These are phyloP conservation scores for Microplitis manilae DNA, from an alignment of 2,888 invertebrate genomes.

Conservation along the genomic window DNA sequence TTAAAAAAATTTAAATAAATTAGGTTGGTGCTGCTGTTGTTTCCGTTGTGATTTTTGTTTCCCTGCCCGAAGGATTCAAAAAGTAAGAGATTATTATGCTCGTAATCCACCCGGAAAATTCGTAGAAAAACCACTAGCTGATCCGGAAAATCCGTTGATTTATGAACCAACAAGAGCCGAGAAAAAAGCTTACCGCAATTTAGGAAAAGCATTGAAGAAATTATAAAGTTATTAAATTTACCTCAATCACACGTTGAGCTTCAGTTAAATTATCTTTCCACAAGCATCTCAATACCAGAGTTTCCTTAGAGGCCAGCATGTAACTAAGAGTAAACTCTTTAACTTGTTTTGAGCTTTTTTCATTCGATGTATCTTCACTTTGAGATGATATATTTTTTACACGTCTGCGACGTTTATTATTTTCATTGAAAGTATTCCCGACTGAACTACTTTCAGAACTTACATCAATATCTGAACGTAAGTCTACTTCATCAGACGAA, in stretches of 20 bases:
- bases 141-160: conserved; percentile 55
- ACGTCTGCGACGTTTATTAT: conserved; percentile 71
- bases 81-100: conserved; percentile 74
- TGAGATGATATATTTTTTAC: conserved; percentile 52
- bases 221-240: conserved; percentile 71
- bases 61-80: conserved; percentile 74
- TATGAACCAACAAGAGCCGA: conserved; percentile 76
- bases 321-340: conserved; percentile 75
- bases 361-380: conserved; percentile 29
- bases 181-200: conserved; percentile 74
- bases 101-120: conserved; percentile 76
- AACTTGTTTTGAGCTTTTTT: conserved; percentile 54
- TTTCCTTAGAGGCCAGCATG: conserved; percentile 84
- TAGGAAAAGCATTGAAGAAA: conserved; percentile 75
- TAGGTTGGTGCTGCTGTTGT: conserved; percentile 78
- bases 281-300: conserved; percentile 83
- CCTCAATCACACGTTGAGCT: conserved; percentile 86
- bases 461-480: conserved; percentile 56
- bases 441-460: conserved; percentile 65
- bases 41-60: conserved; percentile 75
- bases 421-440: conserved; percentile 69
- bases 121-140: conserved; percentile 52
- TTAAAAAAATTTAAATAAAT: conserved; percentile 30
- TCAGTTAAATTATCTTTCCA: conserved; percentile 82
- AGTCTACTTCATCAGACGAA: conserved; percentile 56